These are phyloP conservation scores for Drosophila quinaria DNA, from an alignment of 2,888 invertebrate species.

Conservation along the genomic window DNA sequence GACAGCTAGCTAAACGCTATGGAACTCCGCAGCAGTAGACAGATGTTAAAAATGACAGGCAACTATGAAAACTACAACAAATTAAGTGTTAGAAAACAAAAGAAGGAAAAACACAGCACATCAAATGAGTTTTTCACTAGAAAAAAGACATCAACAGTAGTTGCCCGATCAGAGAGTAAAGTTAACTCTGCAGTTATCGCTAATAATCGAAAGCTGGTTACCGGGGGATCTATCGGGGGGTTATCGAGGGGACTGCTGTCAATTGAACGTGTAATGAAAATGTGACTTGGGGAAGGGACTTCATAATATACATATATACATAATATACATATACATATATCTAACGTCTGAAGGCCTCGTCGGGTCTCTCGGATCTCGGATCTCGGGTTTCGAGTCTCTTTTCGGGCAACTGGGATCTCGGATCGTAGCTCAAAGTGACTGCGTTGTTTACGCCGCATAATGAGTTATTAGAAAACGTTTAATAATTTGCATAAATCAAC, in stretches of 20 bases:
- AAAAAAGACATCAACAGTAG: conserved; percentile 63
- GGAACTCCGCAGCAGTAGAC: conserved; percentile 71
- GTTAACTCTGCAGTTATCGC: conserved; percentile 13
- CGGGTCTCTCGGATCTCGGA: conserved; percentile 15
- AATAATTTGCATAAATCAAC: conserved; percentile 81
- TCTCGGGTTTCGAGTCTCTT: conserved; percentile 5
- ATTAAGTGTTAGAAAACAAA: conserved; percentile 61
- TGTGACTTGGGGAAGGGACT: conserved; percentile 24
- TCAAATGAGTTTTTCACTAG: conserved; percentile 32
- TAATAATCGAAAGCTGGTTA: neutral
- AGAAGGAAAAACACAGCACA: conserved; percentile 11
- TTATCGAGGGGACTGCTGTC: conserved; percentile 23
- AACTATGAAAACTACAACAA: conserved; percentile 68
- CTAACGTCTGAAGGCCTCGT: conserved; percentile 31
- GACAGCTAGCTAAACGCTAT: conserved; percentile 64
- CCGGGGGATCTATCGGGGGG: neutral
- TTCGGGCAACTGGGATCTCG: conserved; percentile 4
- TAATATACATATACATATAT: neutral
- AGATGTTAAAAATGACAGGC: conserved; percentile 76
- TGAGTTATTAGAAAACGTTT: conserved; percentile 82
- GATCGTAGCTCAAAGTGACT: conserved; percentile 47
- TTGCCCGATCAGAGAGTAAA: conserved; percentile 20
- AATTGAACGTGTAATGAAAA: conserved; percentile 75
- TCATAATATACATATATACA: neutral
- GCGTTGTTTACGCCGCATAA: conserved; percentile 80